These are phyloP conservation scores for Hypocryptadius cinnamomeus DNA, from an alignment of 2,113 vertebrate species.

Conservation along the genomic window DNA sequence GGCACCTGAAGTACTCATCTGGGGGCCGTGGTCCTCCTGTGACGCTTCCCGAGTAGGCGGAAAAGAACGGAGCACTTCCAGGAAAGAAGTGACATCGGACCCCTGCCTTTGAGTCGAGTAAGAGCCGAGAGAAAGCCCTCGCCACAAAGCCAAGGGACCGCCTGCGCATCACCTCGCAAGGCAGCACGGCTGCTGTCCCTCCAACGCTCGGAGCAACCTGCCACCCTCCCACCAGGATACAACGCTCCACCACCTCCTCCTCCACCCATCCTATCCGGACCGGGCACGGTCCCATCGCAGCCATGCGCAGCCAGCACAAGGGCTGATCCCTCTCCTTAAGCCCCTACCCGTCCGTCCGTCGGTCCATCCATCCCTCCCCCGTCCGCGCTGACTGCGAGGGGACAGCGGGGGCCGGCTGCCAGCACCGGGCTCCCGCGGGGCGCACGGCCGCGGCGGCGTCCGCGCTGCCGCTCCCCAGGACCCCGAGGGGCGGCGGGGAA, in stretches of 20 bases:
- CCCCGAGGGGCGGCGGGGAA: not conserved
- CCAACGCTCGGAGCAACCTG: not conserved
- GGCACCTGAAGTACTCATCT: not conserved
- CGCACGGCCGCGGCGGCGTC: not conserved
- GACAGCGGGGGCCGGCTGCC: not conserved
- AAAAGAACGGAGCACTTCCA: not conserved
- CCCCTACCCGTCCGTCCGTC: not conserved
- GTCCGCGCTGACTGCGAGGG: not conserved
- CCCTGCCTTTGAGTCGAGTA: not conserved
- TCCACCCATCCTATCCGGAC: not conserved
- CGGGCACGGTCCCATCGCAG: not conserved
- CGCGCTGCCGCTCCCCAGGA: not conserved
- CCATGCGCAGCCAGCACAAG: not conserved
- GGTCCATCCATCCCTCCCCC: not conserved
- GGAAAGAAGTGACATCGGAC: not conserved
- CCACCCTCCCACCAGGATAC: not conserved
- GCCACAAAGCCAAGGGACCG: not conserved
- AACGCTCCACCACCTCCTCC: not conserved
- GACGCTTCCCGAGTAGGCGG: not conserved
- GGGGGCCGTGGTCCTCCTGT: not conserved
- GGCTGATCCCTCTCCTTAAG: not conserved
- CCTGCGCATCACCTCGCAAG: not conserved
- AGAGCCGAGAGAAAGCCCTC: not conserved
- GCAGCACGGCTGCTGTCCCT: not conserved
- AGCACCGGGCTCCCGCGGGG: not conserved